phyloP scores from a whole-genome alignment of 2,888 invertebrate species.

The Barypeithes pellucidus region DNA sequence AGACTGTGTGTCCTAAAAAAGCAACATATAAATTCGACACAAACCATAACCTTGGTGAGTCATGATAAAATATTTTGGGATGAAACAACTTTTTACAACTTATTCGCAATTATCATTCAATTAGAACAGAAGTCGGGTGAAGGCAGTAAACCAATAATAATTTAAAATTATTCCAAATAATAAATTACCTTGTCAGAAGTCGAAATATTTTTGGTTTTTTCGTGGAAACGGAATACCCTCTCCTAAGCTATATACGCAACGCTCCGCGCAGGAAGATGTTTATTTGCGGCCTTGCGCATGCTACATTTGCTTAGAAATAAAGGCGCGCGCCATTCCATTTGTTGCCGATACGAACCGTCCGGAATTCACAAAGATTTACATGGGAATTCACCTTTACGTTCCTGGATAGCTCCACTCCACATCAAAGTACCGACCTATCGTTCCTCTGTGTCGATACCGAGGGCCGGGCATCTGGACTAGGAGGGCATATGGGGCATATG shows the following conservation, averaged over 20 bases:
- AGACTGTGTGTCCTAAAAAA: constrained; percentile 51
- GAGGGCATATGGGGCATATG: no score
- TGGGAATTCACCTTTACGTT: no score
- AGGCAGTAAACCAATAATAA: not conserved
- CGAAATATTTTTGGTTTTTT: constrained; percentile 43
- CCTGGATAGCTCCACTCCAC: no score
- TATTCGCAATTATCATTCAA: not conserved
- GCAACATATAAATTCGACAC: constrained; percentile 38
- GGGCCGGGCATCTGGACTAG: no score
- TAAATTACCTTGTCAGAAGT: constrained; percentile 45
- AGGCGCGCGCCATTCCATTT: constrained; percentile 35
- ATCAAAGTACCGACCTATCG: no score
- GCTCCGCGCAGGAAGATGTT: constrained; percentile 35
- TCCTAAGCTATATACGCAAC: constrained; percentile 47
- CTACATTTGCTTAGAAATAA: constrained; percentile 11
- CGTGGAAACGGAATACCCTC: constrained; percentile 43
- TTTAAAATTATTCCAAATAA: constrained; percentile 11
- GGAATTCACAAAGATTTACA: no score
- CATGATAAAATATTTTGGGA: constrained; percentile 39
- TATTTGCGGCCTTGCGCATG: constrained; percentile 1
- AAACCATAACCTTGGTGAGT: constrained; percentile 39
- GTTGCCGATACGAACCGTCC: no score
- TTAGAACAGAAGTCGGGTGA: not conserved
- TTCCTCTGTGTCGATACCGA: no score
- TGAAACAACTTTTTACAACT: not conserved